Evolutionary conservation across 2,797 vertebrate genomes (phyloP), one percentile per base, ranked within the genome.

Genomic region (Zalophus californianus): DNA sequence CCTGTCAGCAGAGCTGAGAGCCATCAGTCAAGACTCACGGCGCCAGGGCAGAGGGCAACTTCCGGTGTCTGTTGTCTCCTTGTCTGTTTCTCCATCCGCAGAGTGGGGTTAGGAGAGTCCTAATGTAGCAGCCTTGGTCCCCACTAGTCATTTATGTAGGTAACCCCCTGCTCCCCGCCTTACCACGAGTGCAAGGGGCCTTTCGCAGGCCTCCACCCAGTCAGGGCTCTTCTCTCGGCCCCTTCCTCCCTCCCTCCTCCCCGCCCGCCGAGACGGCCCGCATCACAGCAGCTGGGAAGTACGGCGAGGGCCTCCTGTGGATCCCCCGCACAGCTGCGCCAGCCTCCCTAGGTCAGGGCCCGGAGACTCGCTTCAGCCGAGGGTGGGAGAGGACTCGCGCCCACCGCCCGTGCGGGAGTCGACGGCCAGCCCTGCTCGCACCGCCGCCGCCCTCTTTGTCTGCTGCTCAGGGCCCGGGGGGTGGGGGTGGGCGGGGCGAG

Each of bases 381-480:
- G 13, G n/a, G 10, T 13, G 13, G 25, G 23, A 1, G 70, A 29
- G 68, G 25, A 38, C 20, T 38, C 8, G n/a, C 20, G 12, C 21
- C 11, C 5, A 41, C 15, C 32, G 64, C 64, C 64, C 15, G 38
- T 10, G 21, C 23, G 7, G 38, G 18, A 18, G 2, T 4, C 15
- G 9, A 11, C 12, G 54, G 7, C 35, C 70, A 21, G 12, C 11
- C 38, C 29, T 0, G 10, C 78, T 18, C 4, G 1, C 2, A 20
- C 32, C 0, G 41, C 58, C 0, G 21, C 91, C 5, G 73, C 18
- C 87, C 72, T 94, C 97, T 97, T 97, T 95, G 97, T 97, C 94
- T 97, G 90, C 13, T 9, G 90, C 79, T 90, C 44, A 0, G 3
- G 2, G 68, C 73, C 48, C 14, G 23, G 35, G 27, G 23, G 58